Base-by-base conservation (phyloP, 2,797 vertebrate species). In the Acridotheres tristis region DNA sequence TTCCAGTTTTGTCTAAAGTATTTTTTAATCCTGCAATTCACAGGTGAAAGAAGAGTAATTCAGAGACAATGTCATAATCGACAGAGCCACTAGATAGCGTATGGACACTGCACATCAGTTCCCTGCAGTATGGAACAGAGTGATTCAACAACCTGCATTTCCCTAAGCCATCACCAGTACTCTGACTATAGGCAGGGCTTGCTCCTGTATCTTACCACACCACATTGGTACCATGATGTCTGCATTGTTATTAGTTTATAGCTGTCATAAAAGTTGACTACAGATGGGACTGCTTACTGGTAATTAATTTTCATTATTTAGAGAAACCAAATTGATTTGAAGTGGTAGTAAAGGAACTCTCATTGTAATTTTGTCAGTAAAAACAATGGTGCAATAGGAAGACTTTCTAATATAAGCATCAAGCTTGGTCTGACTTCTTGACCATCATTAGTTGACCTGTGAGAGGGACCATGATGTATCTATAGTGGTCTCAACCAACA, bases 71-170 rank as follows among this genome's bases (percentile, higher is more conserved):
- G 93, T 91, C 29, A 81, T 92, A 77, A 72, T 48, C 14, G 0
- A 9, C 25, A 17, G 38, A 79, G 78, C 90, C 96, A 93, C 97
- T 95, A 97, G 97, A 23, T 93, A 80, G 96, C 90, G 89, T 13
- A 13, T 38, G 58, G 76, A 48, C 82, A 84, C 36, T 17, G 53
- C 27, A 32, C 30, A 26, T 80, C 58, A 3, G 4, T 40, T 82
- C 58, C 48, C 38, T 58, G 32, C 8, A 5, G 15, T 16, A 1
- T 11, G 11, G 32, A 51, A 13, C 30, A 26, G 18, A 61, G 58
- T 10, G 26, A 16, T 32, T 74, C 16, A 50, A 32, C 16, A 43
- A 5, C 20, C 23, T 47, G 69, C 25, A 8, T 68, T 72, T 72
- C 88, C 30, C 51, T 55, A 5, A 40, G 63, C 29, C 15, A 25